phyloP scores from a whole-genome alignment of 2,113 vertebrate species.

The Nycticorax nycticorax region DNA sequence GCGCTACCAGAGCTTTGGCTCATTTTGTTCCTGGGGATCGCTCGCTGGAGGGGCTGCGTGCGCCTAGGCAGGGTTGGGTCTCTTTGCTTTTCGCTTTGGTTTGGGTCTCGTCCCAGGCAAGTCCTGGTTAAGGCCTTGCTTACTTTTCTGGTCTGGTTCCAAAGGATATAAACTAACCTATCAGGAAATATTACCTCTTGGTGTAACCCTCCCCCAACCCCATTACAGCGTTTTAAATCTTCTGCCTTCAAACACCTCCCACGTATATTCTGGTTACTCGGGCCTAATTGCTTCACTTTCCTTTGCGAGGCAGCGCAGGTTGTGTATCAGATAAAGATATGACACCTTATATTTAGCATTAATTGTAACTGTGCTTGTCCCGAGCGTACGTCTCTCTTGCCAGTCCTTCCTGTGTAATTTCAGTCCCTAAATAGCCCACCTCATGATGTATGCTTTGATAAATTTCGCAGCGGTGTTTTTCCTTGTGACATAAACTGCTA shows the following conservation, averaged over 20 bases:
- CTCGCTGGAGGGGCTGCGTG: not conserved
- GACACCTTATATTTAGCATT: slow-evolving; percentile 73
- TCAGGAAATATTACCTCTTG: slow-evolving; percentile 41
- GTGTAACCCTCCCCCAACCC: slow-evolving; percentile 19
- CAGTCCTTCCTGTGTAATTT: slow-evolving; percentile 61
- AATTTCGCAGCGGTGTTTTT: slow-evolving; percentile 23
- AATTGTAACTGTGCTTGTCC: slow-evolving; percentile 58
- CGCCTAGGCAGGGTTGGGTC: not conserved
- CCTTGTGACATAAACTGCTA: slow-evolving; percentile 32
- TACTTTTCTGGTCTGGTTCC: slow-evolving; percentile 1
- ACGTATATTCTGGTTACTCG: slow-evolving; percentile 36
- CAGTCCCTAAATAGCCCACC: slow-evolving; percentile 62
- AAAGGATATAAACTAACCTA: slow-evolving; percentile 49
- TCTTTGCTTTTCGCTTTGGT: not conserved
- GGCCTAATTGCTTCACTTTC: slow-evolving; percentile 57
- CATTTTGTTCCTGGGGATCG: not conserved
- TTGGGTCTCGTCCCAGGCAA: not conserved
- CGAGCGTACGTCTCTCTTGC: not conserved
- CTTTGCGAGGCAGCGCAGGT: not conserved
- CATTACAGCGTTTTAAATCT: slow-evolving; percentile 25
- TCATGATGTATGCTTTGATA: slow-evolving; percentile 54
- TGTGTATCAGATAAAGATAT: slow-evolving; percentile 28
- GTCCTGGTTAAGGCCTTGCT: not conserved
- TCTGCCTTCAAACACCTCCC: slow-evolving; percentile 40
- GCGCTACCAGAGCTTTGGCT: not conserved